A percentile compares a stretch with the other conserved stretches of the same genome.
phyloP scores from a whole-genome alignment of 2,797 vertebrate genomes.

The Alca torda region DNA sequence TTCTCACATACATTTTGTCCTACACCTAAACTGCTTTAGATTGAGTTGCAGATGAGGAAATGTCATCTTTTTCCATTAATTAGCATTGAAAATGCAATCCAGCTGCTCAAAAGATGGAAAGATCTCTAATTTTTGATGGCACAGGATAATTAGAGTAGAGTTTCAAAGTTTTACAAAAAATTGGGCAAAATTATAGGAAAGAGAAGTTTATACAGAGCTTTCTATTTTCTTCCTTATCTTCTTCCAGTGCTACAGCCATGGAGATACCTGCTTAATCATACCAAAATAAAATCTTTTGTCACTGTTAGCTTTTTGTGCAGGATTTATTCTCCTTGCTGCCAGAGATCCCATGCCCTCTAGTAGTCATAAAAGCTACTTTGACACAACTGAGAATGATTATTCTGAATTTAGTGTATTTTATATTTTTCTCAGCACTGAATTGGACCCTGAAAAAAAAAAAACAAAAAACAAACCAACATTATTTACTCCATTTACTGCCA shows the following conservation, averaged over 20 bases:
- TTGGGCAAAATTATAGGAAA: background rate
- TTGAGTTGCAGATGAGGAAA: background rate
- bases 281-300: background rate
- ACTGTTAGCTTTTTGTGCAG: background rate
- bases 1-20: background rate
- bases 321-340: background rate
- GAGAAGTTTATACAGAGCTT: background rate
- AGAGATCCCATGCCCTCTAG: background rate
- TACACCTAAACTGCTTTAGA: background rate
- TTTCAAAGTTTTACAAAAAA: background rate
- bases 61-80: background rate
- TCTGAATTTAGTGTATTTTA: background rate
- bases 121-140: background rate
- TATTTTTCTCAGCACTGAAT: background rate
- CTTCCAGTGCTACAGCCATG: accelerated
- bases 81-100: background rate
- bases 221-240: background rate
- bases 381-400: background rate
- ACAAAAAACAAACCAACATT: background rate
- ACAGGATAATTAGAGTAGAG: background rate
- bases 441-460: background rate
- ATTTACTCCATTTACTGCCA: background rate
- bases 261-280: background rate
- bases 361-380: background rate
- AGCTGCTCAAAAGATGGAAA: background rate